Evolutionary conservation across 1,140 invertebrate genomes (phyloP).

Genomic region (Platyura marginata): DNA sequence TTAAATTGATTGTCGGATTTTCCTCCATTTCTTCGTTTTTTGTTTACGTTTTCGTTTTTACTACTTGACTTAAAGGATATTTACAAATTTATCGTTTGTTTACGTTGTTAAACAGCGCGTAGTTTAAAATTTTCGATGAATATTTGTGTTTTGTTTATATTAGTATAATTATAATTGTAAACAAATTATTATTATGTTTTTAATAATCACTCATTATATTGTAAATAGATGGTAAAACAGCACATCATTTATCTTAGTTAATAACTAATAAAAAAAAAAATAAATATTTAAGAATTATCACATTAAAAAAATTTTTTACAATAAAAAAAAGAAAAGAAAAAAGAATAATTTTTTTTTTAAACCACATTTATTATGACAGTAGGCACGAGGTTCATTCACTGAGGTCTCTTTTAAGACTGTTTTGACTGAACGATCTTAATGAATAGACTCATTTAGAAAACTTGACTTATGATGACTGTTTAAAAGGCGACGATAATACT

Average conservation of each 20-base stretch:
- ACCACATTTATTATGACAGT: neutral
- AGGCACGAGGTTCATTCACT: neutral
- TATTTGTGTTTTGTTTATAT: neutral
- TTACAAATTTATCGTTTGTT: neutral
- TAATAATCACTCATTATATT: neutral
- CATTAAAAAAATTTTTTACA: neutral
- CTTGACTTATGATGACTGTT: neutral
- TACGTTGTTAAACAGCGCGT: neutral
- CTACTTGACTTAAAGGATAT: neutral
- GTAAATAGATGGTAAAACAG: neutral
- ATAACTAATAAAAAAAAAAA: neutral
- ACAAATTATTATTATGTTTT: neutral
- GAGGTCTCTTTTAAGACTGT: neutral
- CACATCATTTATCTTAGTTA: neutral
- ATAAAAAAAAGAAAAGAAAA: neutral
- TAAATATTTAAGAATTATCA: neutral
- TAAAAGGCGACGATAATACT: neutral
- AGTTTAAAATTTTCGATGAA: neutral
- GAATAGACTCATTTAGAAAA: neutral
- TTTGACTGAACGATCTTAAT: neutral
- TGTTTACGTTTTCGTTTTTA: neutral
- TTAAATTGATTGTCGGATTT: neutral
- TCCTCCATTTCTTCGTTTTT: neutral
- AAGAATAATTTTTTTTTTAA: neutral
- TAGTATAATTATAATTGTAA: neutral